phyloP scores from a whole-genome alignment of 2,113 vertebrate species.

The Rhipidura dahli region DNA sequence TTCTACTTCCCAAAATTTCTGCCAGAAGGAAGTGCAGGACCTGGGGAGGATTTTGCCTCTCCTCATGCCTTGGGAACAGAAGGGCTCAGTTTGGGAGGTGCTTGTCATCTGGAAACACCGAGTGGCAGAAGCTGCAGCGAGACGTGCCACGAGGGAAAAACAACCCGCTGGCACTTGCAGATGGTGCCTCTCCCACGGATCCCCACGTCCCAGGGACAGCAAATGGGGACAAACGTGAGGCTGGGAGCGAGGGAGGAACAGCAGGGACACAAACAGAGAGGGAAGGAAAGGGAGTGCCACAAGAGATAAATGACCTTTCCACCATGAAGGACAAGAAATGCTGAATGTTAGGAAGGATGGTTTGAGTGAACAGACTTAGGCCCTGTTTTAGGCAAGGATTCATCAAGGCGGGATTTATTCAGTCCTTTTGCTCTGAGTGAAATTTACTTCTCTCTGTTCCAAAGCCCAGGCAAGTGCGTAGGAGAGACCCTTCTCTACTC shows the following conservation, averaged over 20 bases:
- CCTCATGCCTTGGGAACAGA: neutral
- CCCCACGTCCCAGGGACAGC: neutral
- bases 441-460: neutral
- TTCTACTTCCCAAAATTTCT: neutral
- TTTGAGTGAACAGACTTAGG: neutral
- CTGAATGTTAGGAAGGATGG: neutral
- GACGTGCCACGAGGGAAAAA: neutral
- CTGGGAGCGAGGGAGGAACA: neutral
- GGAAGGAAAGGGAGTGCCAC: neutral
- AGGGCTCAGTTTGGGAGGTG: neutral
- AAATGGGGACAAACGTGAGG: neutral
- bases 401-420: neutral
- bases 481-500: neutral
- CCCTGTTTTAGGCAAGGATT: neutral
- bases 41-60: neutral
- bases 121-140: neutral
- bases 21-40: neutral
- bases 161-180: neutral
- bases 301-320: neutral
- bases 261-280: neutral
- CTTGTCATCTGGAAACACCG: neutral
- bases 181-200: neutral
- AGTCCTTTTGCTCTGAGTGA: neutral
- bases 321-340: neutral
- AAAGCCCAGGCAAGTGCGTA: neutral